These are phyloP conservation scores for Acrocephalus scirpaceus DNA, from an alignment of 2,797 vertebrate species.

Conservation along the genomic window DNA sequence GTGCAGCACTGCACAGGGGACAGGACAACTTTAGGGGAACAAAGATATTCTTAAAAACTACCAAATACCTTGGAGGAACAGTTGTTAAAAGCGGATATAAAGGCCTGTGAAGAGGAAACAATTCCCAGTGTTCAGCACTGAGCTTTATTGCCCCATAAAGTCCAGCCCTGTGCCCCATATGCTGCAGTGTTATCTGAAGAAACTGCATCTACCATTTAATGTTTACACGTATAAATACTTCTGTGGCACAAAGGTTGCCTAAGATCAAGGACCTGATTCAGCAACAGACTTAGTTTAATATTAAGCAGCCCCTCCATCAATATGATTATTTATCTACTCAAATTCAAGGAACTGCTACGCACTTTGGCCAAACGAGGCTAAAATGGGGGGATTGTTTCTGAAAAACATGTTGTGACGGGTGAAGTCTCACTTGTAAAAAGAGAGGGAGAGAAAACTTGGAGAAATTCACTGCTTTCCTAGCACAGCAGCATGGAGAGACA, in stretches of 20 bases:
- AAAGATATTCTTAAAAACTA: not conserved
- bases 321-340: not conserved
- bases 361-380: not conserved
- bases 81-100: not conserved
- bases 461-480: not conserved
- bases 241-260: not conserved
- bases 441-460: not conserved
- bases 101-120: not conserved
- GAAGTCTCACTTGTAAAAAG: not conserved
- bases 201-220: not conserved
- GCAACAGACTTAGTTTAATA: not conserved
- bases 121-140: not conserved
- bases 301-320: slow-evolving; percentile 24
- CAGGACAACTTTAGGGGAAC: not conserved
- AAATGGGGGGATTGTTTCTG: not conserved
- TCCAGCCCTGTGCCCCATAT: not conserved
- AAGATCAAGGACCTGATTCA: not conserved
- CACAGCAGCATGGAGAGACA: not conserved
- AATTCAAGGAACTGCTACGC: not conserved
- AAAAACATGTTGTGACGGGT: not conserved
- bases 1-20: not conserved
- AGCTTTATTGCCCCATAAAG: slow-evolving; percentile 15
- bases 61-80: not conserved
- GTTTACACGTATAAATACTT: not conserved
- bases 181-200: not conserved